Percentiles rank a stretch among this genome's conserved stretches.
These are phyloP conservation scores for Labeo calbasu DNA, from an alignment of 2,797 vertebrate species.

Conservation along the genomic window DNA sequence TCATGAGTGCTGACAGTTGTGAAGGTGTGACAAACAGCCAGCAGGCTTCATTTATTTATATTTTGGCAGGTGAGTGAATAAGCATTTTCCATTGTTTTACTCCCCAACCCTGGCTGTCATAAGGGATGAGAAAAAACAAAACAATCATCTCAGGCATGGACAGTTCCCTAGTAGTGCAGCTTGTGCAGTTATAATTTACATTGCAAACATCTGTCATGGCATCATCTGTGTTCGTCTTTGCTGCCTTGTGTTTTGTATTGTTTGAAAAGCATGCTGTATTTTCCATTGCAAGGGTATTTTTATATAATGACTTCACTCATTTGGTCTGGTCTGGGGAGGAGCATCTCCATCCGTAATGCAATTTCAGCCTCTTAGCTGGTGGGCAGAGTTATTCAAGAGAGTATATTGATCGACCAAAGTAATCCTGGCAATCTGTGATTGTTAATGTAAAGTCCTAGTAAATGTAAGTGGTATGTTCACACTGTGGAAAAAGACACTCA, in stretches of 20 bases:
- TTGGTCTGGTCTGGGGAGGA: constrained; percentile 10
- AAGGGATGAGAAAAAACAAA: constrained; percentile 22
- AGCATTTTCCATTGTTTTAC: constrained; percentile 2
- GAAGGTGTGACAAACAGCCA: constrained; percentile 57
- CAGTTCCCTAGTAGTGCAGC: not conserved
- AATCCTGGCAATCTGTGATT: constrained; percentile 17
- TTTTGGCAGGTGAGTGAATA: constrained; percentile 18
- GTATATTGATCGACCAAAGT: constrained; percentile 20
- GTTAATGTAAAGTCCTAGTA: constrained; percentile 20
- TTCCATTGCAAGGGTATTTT: constrained; percentile 1
- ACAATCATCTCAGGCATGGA: not conserved
- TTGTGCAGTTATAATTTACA: not conserved
- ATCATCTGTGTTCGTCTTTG: not conserved
- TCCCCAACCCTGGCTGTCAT: not conserved
- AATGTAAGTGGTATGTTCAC: constrained; percentile 14
- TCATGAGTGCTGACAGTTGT: constrained; percentile 55
- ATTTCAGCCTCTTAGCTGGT: not conserved
- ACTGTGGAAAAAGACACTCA: constrained; percentile 11
- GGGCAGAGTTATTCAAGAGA: constrained; percentile 31
- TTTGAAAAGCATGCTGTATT: constrained; percentile 12
- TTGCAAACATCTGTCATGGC: constrained; percentile 11
- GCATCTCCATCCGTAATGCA: constrained; percentile 26
- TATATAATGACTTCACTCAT: constrained; percentile 18
- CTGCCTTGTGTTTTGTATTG: not conserved
- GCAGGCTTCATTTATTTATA: constrained; percentile 26